Percentiles rank a stretch among this genome's conserved stretches.
Conservation (phyloP, 2,888 invertebrate species). For the Phalera bucephala region DNA sequence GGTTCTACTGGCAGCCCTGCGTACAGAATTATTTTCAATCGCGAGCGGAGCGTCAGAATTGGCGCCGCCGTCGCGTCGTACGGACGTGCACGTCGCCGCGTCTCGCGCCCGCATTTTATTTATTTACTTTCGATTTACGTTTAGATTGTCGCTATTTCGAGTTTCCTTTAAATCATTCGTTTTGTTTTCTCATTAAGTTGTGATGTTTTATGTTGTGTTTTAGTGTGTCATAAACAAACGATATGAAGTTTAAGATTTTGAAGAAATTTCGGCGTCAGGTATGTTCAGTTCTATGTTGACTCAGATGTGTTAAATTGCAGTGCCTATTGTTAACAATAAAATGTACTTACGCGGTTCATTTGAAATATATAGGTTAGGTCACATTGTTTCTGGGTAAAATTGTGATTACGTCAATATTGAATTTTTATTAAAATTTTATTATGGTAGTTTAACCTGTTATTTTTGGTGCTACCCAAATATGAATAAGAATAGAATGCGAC, state of each 20-base stretch:
- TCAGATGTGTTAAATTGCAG: constrained; percentile 27
- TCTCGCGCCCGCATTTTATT: constrained; percentile 25
- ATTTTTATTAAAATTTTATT: too few species aligned
- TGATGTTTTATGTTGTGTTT: constrained; percentile 41
- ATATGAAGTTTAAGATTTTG: constrained; percentile 75
- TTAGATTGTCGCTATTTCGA: constrained; percentile 30
- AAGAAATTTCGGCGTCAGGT: constrained; percentile 70
- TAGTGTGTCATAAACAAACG: constrained; percentile 20
- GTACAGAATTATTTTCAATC: constrained; percentile 27
- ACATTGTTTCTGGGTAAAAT: too few species aligned
- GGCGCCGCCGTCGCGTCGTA: constrained; percentile 26
- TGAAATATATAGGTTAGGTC: constrained; percentile 10
- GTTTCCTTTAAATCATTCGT: constrained; percentile 33
- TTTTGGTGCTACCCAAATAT: too few species aligned
- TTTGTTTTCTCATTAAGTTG: constrained; percentile 29
- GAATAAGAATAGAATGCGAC: too few species aligned
- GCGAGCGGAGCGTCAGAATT: constrained; percentile 20
- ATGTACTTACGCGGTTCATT: constrained; percentile 11
- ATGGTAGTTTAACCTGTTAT: too few species aligned
- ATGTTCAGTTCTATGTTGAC: constrained; percentile 41
- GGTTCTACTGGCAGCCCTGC: too few species aligned
- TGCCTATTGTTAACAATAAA: constrained; percentile 18
- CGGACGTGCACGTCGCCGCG: constrained; percentile 28
- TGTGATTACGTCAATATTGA: constrained; percentile 1
- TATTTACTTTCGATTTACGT: constrained; percentile 34